Base-by-base conservation (phyloP, 2,888 invertebrate genomes). In the Synergus japonicus region DNA sequence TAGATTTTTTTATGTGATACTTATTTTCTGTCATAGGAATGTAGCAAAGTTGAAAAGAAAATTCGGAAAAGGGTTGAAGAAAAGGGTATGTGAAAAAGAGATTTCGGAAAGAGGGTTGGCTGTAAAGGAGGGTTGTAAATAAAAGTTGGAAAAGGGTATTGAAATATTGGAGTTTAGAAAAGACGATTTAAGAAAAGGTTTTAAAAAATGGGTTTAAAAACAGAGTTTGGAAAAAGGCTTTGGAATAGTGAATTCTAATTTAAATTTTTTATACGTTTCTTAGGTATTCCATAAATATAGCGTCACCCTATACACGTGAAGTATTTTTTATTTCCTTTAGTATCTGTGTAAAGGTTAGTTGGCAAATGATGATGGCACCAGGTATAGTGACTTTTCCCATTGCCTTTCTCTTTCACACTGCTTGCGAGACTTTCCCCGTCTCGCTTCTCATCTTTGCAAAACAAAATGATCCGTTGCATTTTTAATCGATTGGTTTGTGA, bases 341-440 rank as follows among this genome's bases (percentile, higher is more conserved):
- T 15, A n/a, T 49, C 22, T 73, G n/a, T 54, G 37, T 22, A 73
- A 73, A 73, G 73, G 73, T 73, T 73, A 73, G 73, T 22, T 37
- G 73, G 7, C 15, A 73, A 12, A 54, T 54, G 73, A 54, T 54
- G 73, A 73, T 73, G 54, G 54, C 37, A 66, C 66, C 10, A 18
- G 43, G 41, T 49, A 73, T 41, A n/a, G 73, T 58, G 73, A 73
- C 73, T 73, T 73, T 73, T 54, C 73, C n/a, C 73, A 73, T 41
- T 73, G 54, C 73, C 73, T 73, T 73, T 73, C 73, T 73, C 73
- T 73, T 73, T 58, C 54, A 54, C 73, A 73, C 73, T 73, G 54
- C 44, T 41, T 58, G 15, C n/a, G 37, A 41, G 49, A 73, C 73
- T 73, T 73, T 73, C 73, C 49, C 73, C 73, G 49, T 73, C 73